A percentile compares a stretch with the other conserved stretches of the same genome.
phyloP scores from a whole-genome alignment of 2,888 invertebrate species.

The Pollenia labialis region DNA sequence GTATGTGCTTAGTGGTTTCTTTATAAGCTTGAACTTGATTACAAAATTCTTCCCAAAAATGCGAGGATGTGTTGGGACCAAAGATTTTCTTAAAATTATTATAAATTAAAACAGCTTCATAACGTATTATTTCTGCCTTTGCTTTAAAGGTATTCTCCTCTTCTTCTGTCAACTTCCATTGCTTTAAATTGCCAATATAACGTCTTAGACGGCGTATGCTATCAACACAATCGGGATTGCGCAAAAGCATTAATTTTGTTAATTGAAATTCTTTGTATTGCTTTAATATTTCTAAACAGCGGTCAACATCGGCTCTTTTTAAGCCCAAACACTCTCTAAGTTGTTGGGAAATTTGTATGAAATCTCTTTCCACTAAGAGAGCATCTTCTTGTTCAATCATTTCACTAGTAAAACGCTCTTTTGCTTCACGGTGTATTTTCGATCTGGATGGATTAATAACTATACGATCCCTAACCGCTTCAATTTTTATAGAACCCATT shows the following conservation, averaged over 20 bases:
- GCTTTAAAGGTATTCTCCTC: conserved; percentile 87
- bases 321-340: conserved; percentile 83
- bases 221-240: conserved; percentile 91
- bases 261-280: conserved; percentile 84
- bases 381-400: conserved; percentile 81
- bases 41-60: conserved; percentile 90
- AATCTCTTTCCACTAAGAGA: conserved; percentile 81
- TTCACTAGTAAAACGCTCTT: conserved; percentile 80
- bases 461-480: conserved; percentile 86
- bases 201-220: conserved; percentile 90
- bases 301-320: conserved; percentile 88
- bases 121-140: conserved; percentile 89
- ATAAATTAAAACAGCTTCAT: conserved; percentile 87
- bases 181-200: conserved; percentile 91
- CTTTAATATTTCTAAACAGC: conserved; percentile 89
- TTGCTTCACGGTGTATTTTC: conserved; percentile 80
- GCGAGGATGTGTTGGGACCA: conserved; percentile 85
- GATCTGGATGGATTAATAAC: conserved; percentile 85
- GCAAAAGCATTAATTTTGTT: conserved; percentile 91
- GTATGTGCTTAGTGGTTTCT: conserved; percentile 87
- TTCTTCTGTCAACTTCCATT: conserved; percentile 88
- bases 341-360: conserved; percentile 81
- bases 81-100: conserved; percentile 86
- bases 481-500: conserved; percentile 86
- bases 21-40: conserved; percentile 89